Percentiles rank a stretch among this genome's conserved stretches.
These are phyloP conservation scores for Magallana ariakensis DNA, from an alignment of 1,140 invertebrate species.

Conservation along the genomic window DNA sequence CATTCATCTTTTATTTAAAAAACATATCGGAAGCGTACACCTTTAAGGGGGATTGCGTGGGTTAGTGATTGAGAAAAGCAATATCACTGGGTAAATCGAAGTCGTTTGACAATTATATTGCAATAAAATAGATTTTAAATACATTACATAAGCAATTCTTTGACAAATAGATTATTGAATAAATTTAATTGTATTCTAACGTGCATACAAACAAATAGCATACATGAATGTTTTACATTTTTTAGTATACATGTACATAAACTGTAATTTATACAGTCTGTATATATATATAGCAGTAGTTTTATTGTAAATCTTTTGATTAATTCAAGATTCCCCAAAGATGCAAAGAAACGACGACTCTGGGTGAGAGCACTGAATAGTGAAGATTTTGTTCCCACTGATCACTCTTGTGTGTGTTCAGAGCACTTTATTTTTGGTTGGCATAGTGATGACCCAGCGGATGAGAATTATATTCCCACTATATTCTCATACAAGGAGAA, in stretches of 20 bases:
- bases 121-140: background rate
- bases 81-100: constrained; percentile 5
- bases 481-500: constrained; percentile 39
- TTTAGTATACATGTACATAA: too few relatives aligned
- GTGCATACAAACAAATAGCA: too few relatives aligned
- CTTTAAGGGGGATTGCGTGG: background rate
- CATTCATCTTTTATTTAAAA: background rate
- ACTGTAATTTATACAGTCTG: too few relatives aligned
- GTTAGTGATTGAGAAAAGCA: background rate
- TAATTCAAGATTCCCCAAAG: constrained; percentile 34
- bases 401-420: constrained; percentile 44
- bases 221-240: too few relatives aligned
- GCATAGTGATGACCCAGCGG: constrained; percentile 48
- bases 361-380: constrained; percentile 44
- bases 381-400: constrained; percentile 28
- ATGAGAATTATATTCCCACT: constrained; percentile 48
- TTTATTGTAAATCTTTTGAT: background rate
- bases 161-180: too few relatives aligned
- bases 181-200: too few relatives aligned
- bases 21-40: too few relatives aligned
- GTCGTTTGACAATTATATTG: too few relatives aligned
- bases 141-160: background rate
- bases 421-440: constrained; percentile 48
- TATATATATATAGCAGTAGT: too few relatives aligned
- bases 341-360: constrained; percentile 28